Base-by-base conservation (phyloP, 2,888 invertebrate genomes). In the Imbricaverruca yamaguchii region DNA sequence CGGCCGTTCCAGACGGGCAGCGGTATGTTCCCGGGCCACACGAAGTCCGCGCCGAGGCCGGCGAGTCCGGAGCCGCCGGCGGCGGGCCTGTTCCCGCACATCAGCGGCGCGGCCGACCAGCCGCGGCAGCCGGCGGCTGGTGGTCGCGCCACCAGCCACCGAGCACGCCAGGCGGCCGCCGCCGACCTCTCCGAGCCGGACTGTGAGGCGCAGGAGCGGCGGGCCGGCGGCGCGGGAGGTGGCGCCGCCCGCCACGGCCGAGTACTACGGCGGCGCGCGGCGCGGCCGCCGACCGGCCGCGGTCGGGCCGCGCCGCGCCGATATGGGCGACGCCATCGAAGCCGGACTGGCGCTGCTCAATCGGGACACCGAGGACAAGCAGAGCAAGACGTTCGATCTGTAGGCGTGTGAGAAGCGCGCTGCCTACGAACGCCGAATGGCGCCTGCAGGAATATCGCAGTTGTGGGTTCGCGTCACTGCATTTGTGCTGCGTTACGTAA, bases 321-420 rank as follows among this genome's bases (percentile, higher is more conserved):
- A 77, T 21, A 15, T 77, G 18, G 55, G 55, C 9, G 55, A 39
- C 9, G 77, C 77, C 10, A 55, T 77, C 15, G 55, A 77, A 9
- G 77, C 77, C 55, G 77, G 77, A 0, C 55, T 77, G 55, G 53
- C 77, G 21, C 25, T 67, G 25, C 67, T 67, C 67, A 67, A 13
- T 13, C n/a, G 25, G 25, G 67, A 67, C 25, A 67, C 67, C 2
- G 67, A 67, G 67, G 11, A 25, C 12, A 67, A 67, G 13, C 11
- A 67, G 25, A 67, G 67, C 25, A 67, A 67, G 25, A 67, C 67
- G 67, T 67, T 67, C 67, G 67, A 67, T 13, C 25, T 67, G 67
- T 67, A 67, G 67, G 15, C 18, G 15, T 18, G 61, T 15, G 18
- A 61, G 61, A 15, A 18, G 61, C 61, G 18, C 18, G 15, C 2